Base-by-base conservation (phyloP, 2,888 invertebrate species). In the Eilema caniola region DNA sequence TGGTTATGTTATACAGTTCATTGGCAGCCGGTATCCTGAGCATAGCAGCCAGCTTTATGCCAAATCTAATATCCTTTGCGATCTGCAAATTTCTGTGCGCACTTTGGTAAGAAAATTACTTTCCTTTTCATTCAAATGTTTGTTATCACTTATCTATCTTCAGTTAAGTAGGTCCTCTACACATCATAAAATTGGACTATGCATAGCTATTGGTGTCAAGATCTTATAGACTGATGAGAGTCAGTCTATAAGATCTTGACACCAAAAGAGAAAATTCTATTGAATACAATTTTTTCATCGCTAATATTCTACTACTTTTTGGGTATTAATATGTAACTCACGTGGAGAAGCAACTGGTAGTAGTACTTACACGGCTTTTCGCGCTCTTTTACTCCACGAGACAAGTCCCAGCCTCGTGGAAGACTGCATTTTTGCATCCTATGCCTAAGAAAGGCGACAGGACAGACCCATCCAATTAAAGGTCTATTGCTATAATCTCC, bases 81-180 rank as follows among this genome's bases (percentile, higher is more conserved):
- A 82, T 95, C 0, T 96, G 96, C 84, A 95, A 98, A 79, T 96
- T 97, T 81, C 84, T 97, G 0, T 96, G 96, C 20, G 89, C 93
- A 1, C 76, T 94, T 23, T 94, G 93, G 95, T 95, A 87, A 87
- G 87, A 31, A n/a, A n/a, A 33, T 61, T 31, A 61, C 61, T 61
- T 68, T 66, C 12, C 37, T 20, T 47, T n/a, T 31, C 53, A 3
- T 25, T n/a, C 7, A 33, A 1, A 1, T 57, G 12, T 31, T 31
- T 28, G 20, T 60, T 31, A 33, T 33, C 23, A 59, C 24, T 59
- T 59, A 25, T 61, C 57, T 57, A n/a, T 24, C 57, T 14, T 24
- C n/a, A n/a, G 53, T n/a, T 53, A 8, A 53, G 24, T 25, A 12
- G 12, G 57, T 25, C 11, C 24, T 59, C 57, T 23, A 59, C 14